Evolutionary conservation across 1,140 invertebrate species (phyloP).

Genomic region (Acromyrmex heyeri): DNA sequence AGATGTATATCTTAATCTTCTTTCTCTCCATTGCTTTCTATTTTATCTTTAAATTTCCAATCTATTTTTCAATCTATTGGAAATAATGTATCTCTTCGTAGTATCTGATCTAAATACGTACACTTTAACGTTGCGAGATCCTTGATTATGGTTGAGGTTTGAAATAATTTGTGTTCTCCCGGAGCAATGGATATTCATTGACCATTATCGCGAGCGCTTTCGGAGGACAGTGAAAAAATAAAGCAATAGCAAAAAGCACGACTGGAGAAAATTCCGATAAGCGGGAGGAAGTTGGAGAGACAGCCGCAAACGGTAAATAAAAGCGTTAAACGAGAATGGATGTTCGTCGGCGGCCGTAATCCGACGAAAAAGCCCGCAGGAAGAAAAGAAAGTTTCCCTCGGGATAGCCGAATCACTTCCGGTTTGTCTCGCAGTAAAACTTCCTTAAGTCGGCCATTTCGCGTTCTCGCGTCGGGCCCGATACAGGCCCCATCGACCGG

Average conservation of each 20-base stretch:
- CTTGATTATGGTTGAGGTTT: neutral
- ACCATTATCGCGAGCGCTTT: slow-evolving; percentile 36
- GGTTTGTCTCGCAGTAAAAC: slow-evolving; percentile 83
- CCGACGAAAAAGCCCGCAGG: slow-evolving; percentile 75
- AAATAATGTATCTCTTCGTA: neutral
- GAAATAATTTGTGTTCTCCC: slow-evolving; percentile 14
- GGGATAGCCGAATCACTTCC: slow-evolving; percentile 82
- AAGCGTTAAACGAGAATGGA: slow-evolving; percentile 85
- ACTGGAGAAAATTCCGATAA: slow-evolving; percentile 54
- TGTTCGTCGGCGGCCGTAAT: slow-evolving; percentile 82
- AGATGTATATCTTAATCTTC: neutral
- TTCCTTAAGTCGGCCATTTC: slow-evolving; percentile 82
- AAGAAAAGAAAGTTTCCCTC: slow-evolving; percentile 72
- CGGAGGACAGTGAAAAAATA: neutral
- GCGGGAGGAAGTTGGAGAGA: slow-evolving; percentile 61
- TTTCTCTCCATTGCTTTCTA: neutral
- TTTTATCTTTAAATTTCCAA: neutral
- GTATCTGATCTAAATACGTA: neutral
- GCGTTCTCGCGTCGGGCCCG: slow-evolving; percentile 74
- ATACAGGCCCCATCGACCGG: slow-evolving; percentile 76
- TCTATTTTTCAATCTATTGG: neutral
- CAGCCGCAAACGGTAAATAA: slow-evolving; percentile 82
- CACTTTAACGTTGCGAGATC: neutral
- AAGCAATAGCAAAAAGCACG: slow-evolving; percentile 44
- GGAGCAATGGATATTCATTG: slow-evolving; percentile 48